phyloP scores from a whole-genome alignment of 2,888 invertebrate genomes.

The Epinotia brunnichana region DNA sequence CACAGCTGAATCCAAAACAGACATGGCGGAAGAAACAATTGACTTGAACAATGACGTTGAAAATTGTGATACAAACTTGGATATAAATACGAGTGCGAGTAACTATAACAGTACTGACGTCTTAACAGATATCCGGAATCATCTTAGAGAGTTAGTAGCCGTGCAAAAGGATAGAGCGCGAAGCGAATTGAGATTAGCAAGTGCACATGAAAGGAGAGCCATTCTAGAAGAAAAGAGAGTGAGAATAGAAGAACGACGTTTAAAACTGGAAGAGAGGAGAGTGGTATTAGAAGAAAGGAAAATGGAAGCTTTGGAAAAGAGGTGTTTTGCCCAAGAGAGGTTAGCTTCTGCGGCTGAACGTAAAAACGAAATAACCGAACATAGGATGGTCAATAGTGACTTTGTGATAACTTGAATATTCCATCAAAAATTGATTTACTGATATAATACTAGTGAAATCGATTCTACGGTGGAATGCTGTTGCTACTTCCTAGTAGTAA shows the following conservation, averaged over 20 bases:
- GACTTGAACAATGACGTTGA: background rate
- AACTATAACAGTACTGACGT: conserved; percentile 1
- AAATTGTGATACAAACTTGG: conserved; percentile 1
- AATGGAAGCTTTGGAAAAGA: conserved; percentile 28
- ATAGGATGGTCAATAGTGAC: background rate
- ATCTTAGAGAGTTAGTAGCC: conserved; percentile 18
- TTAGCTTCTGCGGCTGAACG: conserved; percentile 32
- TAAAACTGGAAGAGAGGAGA: conserved; percentile 36
- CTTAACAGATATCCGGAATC: conserved; percentile 20
- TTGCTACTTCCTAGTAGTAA: too few species aligned
- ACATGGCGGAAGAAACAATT: background rate
- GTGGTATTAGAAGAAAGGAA: conserved; percentile 29
- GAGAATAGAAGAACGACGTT: conserved; percentile 26
- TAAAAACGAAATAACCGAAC: conserved; percentile 26
- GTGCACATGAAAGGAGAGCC: conserved; percentile 31
- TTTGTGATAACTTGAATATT: conserved; percentile 9
- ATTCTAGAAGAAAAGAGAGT: conserved; percentile 36
- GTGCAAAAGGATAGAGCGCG: conserved; percentile 23
- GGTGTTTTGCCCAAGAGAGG: conserved; percentile 26
- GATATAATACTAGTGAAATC: too few species aligned
- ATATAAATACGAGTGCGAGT: background rate
- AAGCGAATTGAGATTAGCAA: conserved; percentile 24
- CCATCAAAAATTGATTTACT: background rate
- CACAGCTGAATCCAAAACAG: background rate
- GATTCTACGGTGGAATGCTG: too few species aligned